phyloP scores from a whole-genome alignment of 53 echinoderm and acorn worm species.

The Actinopyga echinites region DNA sequence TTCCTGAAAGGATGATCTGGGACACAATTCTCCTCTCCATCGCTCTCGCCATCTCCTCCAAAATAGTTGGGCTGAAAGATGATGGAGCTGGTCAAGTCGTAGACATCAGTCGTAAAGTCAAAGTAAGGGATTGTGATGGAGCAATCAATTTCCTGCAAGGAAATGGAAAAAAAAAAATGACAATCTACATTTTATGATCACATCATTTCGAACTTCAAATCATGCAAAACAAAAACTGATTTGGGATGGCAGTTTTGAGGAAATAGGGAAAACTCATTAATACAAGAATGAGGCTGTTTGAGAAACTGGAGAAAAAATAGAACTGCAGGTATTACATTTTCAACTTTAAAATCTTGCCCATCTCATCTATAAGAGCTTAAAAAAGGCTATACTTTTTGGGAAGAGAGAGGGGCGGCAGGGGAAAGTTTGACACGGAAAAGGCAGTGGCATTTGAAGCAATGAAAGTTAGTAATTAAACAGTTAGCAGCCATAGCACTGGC shows the following conservation, averaged over 20 bases:
- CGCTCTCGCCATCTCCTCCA: slow-evolving; percentile 76
- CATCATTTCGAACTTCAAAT: not conserved
- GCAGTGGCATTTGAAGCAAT: no score
- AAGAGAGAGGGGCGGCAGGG: no score
- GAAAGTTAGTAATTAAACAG: no score
- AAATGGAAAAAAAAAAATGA: not conserved
- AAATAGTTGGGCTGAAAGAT: slow-evolving; percentile 97
- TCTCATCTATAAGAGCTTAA: no score
- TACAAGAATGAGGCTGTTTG: no score
- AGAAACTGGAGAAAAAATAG: no score
- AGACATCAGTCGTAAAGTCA: slow-evolving; percentile 93
- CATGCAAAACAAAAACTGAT: not conserved
- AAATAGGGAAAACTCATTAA: no score
- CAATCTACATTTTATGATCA: not conserved
- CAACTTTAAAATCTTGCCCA: no score
- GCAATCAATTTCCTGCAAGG: slow-evolving; percentile 90
- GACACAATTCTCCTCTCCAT: slow-evolving; percentile 74
- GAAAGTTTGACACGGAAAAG: no score
- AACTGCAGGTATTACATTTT: no score
- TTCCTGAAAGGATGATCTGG: slow-evolving; percentile 90
- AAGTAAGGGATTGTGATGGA: slow-evolving; percentile 86
- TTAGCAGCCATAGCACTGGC: no score
- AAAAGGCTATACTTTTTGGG: no score
- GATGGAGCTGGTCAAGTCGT: slow-evolving; percentile 70
- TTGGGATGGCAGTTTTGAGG: not conserved